Evolutionary conservation across 2,797 vertebrate species (phyloP).

Genomic region (Thalassophryne amazonica): DNA sequence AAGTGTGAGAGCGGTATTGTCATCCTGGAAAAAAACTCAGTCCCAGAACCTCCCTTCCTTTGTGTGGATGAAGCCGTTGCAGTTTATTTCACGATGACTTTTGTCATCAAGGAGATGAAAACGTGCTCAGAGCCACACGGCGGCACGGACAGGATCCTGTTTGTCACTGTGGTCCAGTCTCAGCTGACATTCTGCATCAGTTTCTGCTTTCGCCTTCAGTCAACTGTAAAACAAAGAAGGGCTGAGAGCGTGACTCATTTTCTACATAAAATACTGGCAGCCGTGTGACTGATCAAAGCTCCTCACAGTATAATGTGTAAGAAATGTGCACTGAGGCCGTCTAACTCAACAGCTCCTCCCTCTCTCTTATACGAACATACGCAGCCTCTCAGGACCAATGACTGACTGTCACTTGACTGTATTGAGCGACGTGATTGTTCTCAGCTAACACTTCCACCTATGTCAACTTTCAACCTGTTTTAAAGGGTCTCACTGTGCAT

Average conservation of each 20-base stretch:
- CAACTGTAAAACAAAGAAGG: conserved; percentile 40
- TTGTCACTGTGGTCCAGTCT: conserved; percentile 34
- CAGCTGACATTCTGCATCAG: conserved; percentile 26
- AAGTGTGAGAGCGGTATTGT: conserved; percentile 55
- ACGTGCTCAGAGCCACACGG: not conserved
- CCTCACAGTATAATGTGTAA: conserved; percentile 1
- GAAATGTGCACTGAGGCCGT: not conserved
- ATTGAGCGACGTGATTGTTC: conserved; percentile 26
- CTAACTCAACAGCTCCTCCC: conserved; percentile 21
- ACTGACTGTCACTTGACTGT: conserved; percentile 1
- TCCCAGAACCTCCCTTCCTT: conserved; percentile 67
- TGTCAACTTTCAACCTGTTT: not conserved
- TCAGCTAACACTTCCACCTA: not conserved
- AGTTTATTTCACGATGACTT: conserved; percentile 62
- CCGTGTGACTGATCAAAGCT: conserved; percentile 6
- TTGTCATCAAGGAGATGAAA: conserved; percentile 24
- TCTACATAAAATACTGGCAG: conserved; percentile 5
- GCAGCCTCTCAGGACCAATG: not conserved
- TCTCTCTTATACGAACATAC: conserved; percentile 13
- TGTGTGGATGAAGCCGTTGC: conserved; percentile 38
- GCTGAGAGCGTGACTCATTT: conserved; percentile 23
- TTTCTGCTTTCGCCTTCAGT: conserved; percentile 20
- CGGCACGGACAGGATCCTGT: conserved; percentile 25
- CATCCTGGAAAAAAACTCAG: conserved; percentile 62
- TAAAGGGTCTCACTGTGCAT: too few relatives aligned